Evolutionary conservation across 2,113 vertebrate species (phyloP).

Genomic region (Probosciger aterrimus): DNA sequence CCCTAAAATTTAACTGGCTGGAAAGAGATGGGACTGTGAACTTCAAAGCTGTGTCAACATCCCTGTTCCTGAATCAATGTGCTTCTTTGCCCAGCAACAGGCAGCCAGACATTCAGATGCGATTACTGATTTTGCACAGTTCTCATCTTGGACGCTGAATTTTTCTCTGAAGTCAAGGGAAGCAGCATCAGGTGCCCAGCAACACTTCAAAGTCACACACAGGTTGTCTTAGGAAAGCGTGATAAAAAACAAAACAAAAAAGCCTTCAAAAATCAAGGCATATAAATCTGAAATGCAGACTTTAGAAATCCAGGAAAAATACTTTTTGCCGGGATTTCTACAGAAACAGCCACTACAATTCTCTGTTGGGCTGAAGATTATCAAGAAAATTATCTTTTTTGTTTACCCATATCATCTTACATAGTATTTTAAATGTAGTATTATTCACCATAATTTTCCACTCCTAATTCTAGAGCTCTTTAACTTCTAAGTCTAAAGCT

Average conservation of each 20-base stretch:
- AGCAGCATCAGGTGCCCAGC: neutral
- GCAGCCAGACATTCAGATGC: neutral
- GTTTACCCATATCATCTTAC: neutral
- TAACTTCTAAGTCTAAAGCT: neutral
- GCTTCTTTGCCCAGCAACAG: neutral
- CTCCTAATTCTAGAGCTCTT: neutral
- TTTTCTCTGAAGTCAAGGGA: neutral
- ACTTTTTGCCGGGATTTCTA: neutral
- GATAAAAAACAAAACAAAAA: neutral
- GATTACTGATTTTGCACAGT: neutral
- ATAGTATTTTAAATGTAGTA: neutral
- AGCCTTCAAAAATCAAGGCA: neutral
- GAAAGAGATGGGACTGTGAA: neutral
- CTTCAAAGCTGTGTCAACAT: neutral
- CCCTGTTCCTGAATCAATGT: rapidly evolving
- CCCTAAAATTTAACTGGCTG: neutral
- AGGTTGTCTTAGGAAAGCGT: neutral
- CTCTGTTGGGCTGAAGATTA: neutral
- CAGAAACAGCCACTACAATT: neutral
- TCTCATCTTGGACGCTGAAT: neutral
- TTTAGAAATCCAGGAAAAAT: neutral
- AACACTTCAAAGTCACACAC: neutral
- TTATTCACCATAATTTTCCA: neutral
- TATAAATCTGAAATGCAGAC: neutral
- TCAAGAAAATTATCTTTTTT: neutral